Percentiles rank a stretch among this genome's conserved stretches.
Conservation (phyloP, 2,888 invertebrate genomes). For the Tryphoninae sp. region DNA sequence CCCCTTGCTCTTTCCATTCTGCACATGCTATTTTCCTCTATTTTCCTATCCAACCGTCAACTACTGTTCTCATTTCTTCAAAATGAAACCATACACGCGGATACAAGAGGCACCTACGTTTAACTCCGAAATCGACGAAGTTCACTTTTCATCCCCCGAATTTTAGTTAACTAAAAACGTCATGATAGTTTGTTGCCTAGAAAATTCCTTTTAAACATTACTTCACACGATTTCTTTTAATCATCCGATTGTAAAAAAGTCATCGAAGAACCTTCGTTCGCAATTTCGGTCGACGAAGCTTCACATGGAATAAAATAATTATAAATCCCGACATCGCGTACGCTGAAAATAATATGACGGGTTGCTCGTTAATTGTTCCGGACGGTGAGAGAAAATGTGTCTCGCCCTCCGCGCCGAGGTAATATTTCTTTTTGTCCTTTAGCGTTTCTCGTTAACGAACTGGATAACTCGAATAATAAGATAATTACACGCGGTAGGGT, state of each 20-base stretch:
- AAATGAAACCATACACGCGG: slow-evolving; percentile 7
- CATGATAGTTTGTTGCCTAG: too few species aligned
- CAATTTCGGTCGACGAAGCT: not conserved
- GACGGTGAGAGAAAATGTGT: not conserved
- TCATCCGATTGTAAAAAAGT: too few species aligned
- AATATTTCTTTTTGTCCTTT: slow-evolving; percentile 22
- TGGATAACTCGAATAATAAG: slow-evolving; percentile 29
- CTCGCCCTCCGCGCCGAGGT: slow-evolving; percentile 1
- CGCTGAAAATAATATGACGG: not conserved
- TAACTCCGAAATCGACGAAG: not conserved
- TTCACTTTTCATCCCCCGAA: not conserved
- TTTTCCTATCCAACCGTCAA: slow-evolving; percentile 8
- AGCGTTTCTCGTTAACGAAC: slow-evolving; percentile 19
- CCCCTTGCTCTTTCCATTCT: not conserved
- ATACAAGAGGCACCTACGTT: not conserved
- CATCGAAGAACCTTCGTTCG: too few species aligned
- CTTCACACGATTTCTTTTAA: too few species aligned
- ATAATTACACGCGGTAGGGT: not conserved
- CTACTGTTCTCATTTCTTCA: slow-evolving; percentile 11
- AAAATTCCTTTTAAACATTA: too few species aligned
- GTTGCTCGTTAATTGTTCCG: slow-evolving; percentile 23
- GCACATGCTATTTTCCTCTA: not conserved
- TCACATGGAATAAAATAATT: not conserved
- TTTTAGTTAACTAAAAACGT: not conserved
- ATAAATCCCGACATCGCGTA: not conserved